A percentile compares a stretch with the other conserved stretches of the same genome.
These are phyloP conservation scores for Spodoptera picta DNA, from an alignment of 2,888 invertebrate genomes.

Conservation along the genomic window DNA sequence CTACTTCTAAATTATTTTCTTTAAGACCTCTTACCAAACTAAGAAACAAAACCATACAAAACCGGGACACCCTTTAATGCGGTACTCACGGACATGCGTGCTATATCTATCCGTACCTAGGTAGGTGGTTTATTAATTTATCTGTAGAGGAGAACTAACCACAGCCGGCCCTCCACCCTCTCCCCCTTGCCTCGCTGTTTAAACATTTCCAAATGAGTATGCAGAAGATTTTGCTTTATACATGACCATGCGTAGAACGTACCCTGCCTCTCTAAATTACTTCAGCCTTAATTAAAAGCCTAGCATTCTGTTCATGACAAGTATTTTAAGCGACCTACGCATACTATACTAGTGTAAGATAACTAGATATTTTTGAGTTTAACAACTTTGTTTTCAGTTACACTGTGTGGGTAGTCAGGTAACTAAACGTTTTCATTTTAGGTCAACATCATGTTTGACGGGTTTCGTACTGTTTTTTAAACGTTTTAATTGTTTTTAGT, in stretches of 20 bases:
- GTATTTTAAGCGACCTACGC: slow-evolving; percentile 78
- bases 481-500: no score
- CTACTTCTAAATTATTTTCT: not conserved
- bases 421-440: no score
- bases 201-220: slow-evolving; percentile 88
- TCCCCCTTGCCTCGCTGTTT: slow-evolving; percentile 73
- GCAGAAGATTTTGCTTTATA: slow-evolving; percentile 84
- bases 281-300: slow-evolving; percentile 87
- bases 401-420: no score
- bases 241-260: slow-evolving; percentile 75
- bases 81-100: slow-evolving; percentile 81
- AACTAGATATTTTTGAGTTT: slow-evolving; percentile 58
- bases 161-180: slow-evolving; percentile 70
- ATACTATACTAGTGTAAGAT: slow-evolving; percentile 67
- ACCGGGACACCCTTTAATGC: slow-evolving; percentile 66
- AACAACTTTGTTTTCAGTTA: slow-evolving; percentile 15
- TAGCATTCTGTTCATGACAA: slow-evolving; percentile 87
- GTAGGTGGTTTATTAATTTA: slow-evolving; percentile 86
- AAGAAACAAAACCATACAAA: slow-evolving; percentile 10
- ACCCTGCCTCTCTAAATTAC: slow-evolving; percentile 84
- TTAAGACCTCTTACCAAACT: not conserved
- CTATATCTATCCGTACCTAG: slow-evolving; percentile 76
- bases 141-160: slow-evolving; percentile 87
- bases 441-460: no score
- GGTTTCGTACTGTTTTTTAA: no score